Base-by-base conservation (phyloP, 2,113 vertebrate species). In the Prochilodus magdalenae region DNA sequence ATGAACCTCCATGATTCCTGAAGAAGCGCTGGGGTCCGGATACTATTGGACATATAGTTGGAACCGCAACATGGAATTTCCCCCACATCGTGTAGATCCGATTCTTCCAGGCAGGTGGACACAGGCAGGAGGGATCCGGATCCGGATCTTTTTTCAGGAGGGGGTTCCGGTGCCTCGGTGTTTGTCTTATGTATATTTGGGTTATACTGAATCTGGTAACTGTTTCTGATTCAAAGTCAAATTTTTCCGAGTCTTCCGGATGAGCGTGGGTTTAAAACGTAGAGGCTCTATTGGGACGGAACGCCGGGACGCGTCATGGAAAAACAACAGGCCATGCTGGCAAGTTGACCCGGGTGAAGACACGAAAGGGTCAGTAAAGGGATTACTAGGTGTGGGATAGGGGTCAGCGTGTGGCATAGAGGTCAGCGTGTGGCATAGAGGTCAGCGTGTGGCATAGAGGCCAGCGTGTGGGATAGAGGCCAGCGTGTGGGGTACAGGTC, bases 141-240 rank as follows among this genome's bases (percentile, higher is more conserved):
- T 26, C 2, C 49, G 3, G 60, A 2, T 5, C 5, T 30, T 6
- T 51, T 6, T 16, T 33, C 18, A 20, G 18, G 13, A 33, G 62
- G 60, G 16, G 20, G 62, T 16, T n/a, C 40, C 36, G 1, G 29
- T 15, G 36, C 53, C 16, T 69, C 30, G 22, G 22, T 33, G 27
- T 86, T 55, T 72, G 83, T 91, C 79, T 81, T 85, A 70, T 74
- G 63, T 79, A 79, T 83, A 83, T 81, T 76, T 82, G 79, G 62
- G 77, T 79, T 49, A 44, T 76, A 81, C 49, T 74, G 79, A 88
- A 47, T 71, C 72, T 73, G 59, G 84, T 78, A 82, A 88, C 85
- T 81, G 87, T 77, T 76, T 79, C 29, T 65, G 13, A n/a, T n/a
- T n/a, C n/a, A n/a, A n/a, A n/a, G n/a, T n/a, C n/a, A n/a, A n/a